Percentiles rank a stretch among this genome's conserved stretches.
phyloP scores from a whole-genome alignment of 2,797 vertebrate species.

The Cichlasoma orientale region DNA sequence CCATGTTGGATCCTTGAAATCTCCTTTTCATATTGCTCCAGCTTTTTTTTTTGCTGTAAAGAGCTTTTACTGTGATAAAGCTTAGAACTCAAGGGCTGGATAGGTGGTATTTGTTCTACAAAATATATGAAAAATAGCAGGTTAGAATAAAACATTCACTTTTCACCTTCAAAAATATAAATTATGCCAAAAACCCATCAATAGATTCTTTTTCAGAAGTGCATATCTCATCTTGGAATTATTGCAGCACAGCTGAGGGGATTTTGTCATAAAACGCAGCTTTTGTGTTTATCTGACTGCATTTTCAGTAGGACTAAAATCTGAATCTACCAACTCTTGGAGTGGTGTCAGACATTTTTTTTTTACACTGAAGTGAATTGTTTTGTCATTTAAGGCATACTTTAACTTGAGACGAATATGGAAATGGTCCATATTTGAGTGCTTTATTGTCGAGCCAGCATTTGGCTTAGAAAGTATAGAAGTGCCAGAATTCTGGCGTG shows the following conservation, averaged over 20 bases:
- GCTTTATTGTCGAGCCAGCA: not conserved
- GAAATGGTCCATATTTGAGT: not conserved
- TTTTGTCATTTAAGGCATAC: not conserved
- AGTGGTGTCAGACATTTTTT: not conserved
- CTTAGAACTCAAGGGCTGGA: not conserved
- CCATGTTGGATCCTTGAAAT: slow-evolving; percentile 29
- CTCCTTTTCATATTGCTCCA: not conserved
- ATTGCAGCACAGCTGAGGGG: not conserved
- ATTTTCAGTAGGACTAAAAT: not conserved
- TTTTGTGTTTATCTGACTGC: not conserved
- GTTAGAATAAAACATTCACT: not conserved
- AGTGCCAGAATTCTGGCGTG: not conserved
- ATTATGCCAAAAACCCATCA: not conserved
- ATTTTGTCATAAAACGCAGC: not conserved
- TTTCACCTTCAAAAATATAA: slow-evolving; percentile 13
- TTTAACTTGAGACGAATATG: not conserved
- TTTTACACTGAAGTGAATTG: not conserved
- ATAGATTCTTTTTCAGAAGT: not conserved
- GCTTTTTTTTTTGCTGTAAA: not conserved
- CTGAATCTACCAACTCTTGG: not conserved
- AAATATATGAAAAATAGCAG: slow-evolving; percentile 3
- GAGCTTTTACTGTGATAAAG: slow-evolving; percentile 1
- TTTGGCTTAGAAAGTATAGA: not conserved
- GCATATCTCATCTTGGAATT: not conserved
- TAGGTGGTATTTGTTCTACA: not conserved